Percentiles rank a stretch among this genome's conserved stretches.
phyloP scores from a whole-genome alignment of 23 tunicate genomes.

The Halocynthia roretzi region DNA sequence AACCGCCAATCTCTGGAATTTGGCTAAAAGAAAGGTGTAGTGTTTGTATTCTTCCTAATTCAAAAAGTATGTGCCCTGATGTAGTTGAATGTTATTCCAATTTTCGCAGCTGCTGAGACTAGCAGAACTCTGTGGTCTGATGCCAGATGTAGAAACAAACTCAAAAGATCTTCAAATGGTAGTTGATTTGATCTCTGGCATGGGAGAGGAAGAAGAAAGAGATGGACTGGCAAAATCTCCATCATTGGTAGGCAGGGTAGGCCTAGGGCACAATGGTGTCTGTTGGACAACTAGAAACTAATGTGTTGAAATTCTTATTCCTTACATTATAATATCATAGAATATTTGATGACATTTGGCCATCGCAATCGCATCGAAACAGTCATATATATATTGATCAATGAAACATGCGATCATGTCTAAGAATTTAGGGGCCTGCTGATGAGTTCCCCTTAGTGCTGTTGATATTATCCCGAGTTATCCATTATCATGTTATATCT shows the following conservation, averaged over 20 bases:
- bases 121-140: constrained; percentile 68
- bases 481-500: neutral
- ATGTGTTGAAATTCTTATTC: too few species aligned
- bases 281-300: too few species aligned
- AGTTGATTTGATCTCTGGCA: constrained; percentile 76
- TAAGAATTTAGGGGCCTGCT: neutral
- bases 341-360: neutral
- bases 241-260: constrained; percentile 32
- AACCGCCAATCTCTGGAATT: constrained; percentile 79
- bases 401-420: neutral
- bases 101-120: constrained; percentile 47
- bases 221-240: constrained; percentile 51
- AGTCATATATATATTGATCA: too few species aligned
- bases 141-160: constrained; percentile 50
- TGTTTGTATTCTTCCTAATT: constrained; percentile 1
- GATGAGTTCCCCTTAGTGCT: neutral
- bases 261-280: too few species aligned
- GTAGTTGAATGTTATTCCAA: neutral
- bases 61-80: neutral
- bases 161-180: constrained; percentile 62
- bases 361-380: neutral
- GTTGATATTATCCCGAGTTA: neutral
- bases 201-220: constrained; percentile 88
- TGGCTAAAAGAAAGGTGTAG: constrained; percentile 68
- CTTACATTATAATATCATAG: too few species aligned